These are phyloP conservation scores for Brachionus koreanus DNA, from an alignment of 1,140 invertebrate genomes.

Conservation along the genomic window DNA sequence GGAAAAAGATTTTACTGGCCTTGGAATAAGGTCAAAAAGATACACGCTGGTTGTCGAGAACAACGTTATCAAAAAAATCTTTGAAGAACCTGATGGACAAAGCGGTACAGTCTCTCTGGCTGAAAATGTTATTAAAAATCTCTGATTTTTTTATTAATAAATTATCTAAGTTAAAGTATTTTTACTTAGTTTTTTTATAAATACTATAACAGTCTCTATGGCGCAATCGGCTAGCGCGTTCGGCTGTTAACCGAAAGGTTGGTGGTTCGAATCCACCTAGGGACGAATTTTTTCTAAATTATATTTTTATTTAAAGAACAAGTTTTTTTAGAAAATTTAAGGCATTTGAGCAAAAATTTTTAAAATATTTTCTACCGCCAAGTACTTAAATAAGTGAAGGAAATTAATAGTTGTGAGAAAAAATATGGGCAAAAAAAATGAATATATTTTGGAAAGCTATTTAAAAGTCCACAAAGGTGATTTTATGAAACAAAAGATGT, in stretches of 20 bases:
- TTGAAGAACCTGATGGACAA: conserved; percentile 85
- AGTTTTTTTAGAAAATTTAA: neutral
- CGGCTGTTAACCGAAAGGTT: conserved; percentile 2
- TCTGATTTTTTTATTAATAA: neutral
- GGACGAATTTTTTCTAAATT: neutral
- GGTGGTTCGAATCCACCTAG: conserved; percentile 1
- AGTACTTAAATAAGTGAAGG: neutral
- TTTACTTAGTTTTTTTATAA: neutral
- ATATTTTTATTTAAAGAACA: neutral
- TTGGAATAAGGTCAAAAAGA: conserved; percentile 72
- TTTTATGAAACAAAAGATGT: neutral
- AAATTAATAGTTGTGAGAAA: neutral
- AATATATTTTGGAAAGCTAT: neutral
- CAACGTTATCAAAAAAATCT: conserved; percentile 72
- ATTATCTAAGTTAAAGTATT: neutral
- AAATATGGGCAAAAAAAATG: neutral
- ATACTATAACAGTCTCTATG: neutral
- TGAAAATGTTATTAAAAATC: conserved; percentile 55
- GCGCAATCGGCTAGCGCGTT: neutral
- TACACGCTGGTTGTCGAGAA: conserved; percentile 84
- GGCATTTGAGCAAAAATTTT: neutral
- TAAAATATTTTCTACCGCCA: neutral
- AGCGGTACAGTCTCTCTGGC: conserved; percentile 82
- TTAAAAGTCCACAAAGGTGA: neutral
- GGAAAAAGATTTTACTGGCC: conserved; percentile 68